A percentile compares a stretch with the other conserved stretches of the same genome.
phyloP scores from a whole-genome alignment of 2,888 invertebrate species.

The Incurvaria masculella region DNA sequence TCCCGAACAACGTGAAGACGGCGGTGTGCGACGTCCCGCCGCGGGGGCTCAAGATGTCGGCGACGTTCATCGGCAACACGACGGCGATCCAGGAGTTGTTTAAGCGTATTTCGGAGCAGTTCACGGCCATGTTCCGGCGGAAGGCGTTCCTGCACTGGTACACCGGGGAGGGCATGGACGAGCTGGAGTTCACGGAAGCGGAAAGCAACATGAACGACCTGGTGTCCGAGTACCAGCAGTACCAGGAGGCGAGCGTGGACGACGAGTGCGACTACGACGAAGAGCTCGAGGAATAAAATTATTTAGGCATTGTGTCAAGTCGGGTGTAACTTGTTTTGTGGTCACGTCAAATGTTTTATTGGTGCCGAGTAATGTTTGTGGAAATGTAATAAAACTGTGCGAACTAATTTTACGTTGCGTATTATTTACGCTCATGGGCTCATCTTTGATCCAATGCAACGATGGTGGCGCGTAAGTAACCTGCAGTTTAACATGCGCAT shows the following conservation, averaged over 20 bases:
- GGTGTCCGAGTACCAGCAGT: too few relatives aligned
- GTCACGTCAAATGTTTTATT: too few relatives aligned
- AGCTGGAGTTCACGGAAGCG: conserved; percentile 96
- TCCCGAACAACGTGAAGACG: conserved; percentile 81
- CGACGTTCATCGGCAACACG: conserved; percentile 91
- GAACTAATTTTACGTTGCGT: too few relatives aligned
- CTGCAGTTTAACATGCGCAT: too few relatives aligned
- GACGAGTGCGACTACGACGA: conserved; percentile 82
- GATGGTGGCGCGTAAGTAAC: too few relatives aligned
- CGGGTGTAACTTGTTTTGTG: too few relatives aligned
- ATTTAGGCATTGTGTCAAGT: too few relatives aligned
- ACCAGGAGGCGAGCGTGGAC: conserved; percentile 83
- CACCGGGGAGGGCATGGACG: conserved; percentile 96
- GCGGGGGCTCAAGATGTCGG: conserved; percentile 90
- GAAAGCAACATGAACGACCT: conserved; percentile 94
- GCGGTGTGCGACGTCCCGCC: conserved; percentile 84
- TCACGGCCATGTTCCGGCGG: conserved; percentile 94
- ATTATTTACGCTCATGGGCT: too few relatives aligned
- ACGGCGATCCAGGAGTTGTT: conserved; percentile 93
- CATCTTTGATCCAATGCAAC: too few relatives aligned
- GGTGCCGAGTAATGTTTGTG: too few relatives aligned
- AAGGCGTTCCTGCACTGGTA: conserved; percentile 99
- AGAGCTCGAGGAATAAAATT: conserved; percentile 59
- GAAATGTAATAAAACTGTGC: too few relatives aligned
- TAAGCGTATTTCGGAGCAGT: conserved; percentile 88